Base-by-base conservation (phyloP, 2,797 vertebrate genomes). In the Champsocephalus gunnari region DNA sequence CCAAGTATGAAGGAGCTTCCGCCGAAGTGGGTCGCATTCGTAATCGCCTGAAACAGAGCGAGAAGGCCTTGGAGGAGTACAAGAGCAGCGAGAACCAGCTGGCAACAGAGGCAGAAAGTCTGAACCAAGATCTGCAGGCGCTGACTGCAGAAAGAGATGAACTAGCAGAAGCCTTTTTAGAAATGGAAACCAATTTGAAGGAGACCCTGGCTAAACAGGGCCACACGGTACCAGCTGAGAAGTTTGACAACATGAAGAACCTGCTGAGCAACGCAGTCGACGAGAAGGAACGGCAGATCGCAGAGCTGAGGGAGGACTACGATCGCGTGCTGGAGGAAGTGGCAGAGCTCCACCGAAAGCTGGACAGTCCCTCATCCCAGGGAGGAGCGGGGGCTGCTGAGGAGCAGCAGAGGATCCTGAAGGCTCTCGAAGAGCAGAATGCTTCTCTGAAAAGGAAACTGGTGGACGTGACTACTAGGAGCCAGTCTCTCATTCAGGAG, bases 221-320 rank as follows among this genome's bases (percentile, higher is more conserved):
- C 12, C 86, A 84, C 70, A 87, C 86, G 0, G 92, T 98, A 17
- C 93, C 96, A 0, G 73, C 92, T 0, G 97, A 98, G 87, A 95
- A 93, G 67, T 99, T 97, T 19, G 98, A 99, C 78, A 96, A 93
- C 88, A 96, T 99, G 97, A 98, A 95, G 92, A 96, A 95, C 77
- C 92, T 94, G 11, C 86, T 99, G 53, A 95, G 95, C 3, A 94
- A 90, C 0, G 96, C 97, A 0, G 94, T 96, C 3, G 96, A 92
- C 0, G 97, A 98, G 90, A 99, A 98, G 69, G 96, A 96, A 3
- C 92, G 94, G 24, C 96, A 93, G 80, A 41, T 98, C 0, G 93
- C 89, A 0, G 96, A 97, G 87, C 73, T 95, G 80, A 94, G 97
- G 51, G 94, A 95, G 49, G 95, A 97, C 73, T 95, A 95, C 1